A percentile compares a stretch with the other conserved stretches of the same genome.
Conservation (phyloP, 1,140 invertebrate genomes). For the Saxidomus purpurata region DNA sequence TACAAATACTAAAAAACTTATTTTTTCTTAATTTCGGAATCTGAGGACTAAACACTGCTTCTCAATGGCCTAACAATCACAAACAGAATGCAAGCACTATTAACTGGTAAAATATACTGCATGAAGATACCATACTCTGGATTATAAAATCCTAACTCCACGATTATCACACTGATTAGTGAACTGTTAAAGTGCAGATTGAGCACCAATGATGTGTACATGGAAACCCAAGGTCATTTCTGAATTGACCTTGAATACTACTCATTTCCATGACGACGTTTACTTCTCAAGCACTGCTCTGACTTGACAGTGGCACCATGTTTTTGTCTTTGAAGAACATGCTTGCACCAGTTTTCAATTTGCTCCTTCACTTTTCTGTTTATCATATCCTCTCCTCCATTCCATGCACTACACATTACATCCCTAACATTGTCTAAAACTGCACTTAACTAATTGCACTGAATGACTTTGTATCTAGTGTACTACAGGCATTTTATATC, state of each 20-base stretch:
- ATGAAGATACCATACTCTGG: slow-evolving; percentile 26
- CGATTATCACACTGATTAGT: slow-evolving; percentile 43
- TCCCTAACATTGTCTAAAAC: slow-evolving; percentile 12
- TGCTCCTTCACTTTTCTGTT: neutral
- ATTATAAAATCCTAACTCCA: slow-evolving; percentile 44
- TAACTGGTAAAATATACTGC: slow-evolving; percentile 33
- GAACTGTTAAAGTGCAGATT: slow-evolving; percentile 38
- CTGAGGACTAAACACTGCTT: neutral
- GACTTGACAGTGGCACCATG: neutral
- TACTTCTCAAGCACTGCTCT: slow-evolving; percentile 31
- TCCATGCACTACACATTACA: slow-evolving; percentile 1
- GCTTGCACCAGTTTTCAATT: too few species aligned
- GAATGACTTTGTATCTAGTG: slow-evolving; percentile 44
- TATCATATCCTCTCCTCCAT: neutral
- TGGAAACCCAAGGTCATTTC: neutral
- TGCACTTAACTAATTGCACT: slow-evolving; percentile 58
- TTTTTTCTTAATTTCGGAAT: too few species aligned
- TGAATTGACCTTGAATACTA: neutral
- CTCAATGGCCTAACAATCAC: neutral
- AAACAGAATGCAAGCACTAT: slow-evolving; percentile 35
- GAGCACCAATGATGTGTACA: slow-evolving; percentile 8
- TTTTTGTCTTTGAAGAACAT: neutral
- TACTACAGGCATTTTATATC: slow-evolving; percentile 44
- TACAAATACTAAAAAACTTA: too few species aligned
- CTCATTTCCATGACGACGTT: slow-evolving; percentile 21